Conservation (phyloP, 2,888 invertebrate genomes). For the Diarsia dahlii region DNA sequence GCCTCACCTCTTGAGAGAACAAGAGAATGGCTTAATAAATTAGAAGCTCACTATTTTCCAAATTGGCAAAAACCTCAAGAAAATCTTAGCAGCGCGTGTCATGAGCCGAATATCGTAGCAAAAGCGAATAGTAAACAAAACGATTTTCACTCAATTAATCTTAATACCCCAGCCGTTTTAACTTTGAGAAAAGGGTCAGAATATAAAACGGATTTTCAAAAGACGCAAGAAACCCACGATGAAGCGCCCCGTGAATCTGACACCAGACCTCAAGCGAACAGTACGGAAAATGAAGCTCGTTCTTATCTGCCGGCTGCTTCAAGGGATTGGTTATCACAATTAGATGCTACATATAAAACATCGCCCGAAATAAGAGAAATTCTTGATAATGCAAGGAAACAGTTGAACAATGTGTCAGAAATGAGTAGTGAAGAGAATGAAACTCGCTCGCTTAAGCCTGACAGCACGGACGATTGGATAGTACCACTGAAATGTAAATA, state of each 20-base stretch:
- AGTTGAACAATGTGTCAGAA: slow-evolving; percentile 14
- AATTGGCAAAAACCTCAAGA: not conserved
- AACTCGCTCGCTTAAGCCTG: not conserved
- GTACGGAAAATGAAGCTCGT: slow-evolving; percentile 1
- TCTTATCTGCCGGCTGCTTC: slow-evolving; percentile 66
- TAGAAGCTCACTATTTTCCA: slow-evolving; percentile 17
- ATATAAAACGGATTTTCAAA: not conserved
- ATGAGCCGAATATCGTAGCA: not conserved
- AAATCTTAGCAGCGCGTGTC: slow-evolving; percentile 1
- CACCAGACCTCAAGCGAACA: not conserved
- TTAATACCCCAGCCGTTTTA: not conserved
- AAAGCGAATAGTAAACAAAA: not conserved
- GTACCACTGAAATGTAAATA: not conserved
- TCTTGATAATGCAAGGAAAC: slow-evolving; percentile 3
- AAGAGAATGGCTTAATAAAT: slow-evolving; percentile 27
- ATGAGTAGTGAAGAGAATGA: not conserved
- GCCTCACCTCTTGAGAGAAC: not conserved
- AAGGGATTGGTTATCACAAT: slow-evolving; percentile 89
- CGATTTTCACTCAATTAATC: not conserved
- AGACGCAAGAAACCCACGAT: not conserved
- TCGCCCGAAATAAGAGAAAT: slow-evolving; percentile 38
- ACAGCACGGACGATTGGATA: slow-evolving; percentile 5
- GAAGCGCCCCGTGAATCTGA: not conserved
- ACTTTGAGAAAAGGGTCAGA: slow-evolving; percentile 1
- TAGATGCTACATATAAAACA: slow-evolving; percentile 87